Percentiles rank a stretch among this genome's conserved stretches.
Evolutionary conservation across 1,140 invertebrate species (phyloP).

Genomic region (Cyclina sinensis): DNA sequence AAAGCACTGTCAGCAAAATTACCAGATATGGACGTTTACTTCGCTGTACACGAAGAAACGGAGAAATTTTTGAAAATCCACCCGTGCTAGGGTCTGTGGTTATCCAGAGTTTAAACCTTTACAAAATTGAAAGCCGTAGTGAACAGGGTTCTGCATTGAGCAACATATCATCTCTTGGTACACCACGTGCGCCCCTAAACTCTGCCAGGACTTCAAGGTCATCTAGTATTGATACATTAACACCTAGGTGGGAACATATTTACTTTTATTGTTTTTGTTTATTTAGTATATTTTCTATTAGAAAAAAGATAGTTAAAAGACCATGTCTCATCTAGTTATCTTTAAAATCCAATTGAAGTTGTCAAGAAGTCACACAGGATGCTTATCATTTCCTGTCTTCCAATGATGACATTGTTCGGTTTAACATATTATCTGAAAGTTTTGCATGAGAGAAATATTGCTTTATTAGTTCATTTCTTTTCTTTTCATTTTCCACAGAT

Average conservation of each 20-base stretch:
- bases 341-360: too few relatives aligned
- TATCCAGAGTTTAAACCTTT: conserved; percentile 21
- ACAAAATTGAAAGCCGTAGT: background rate
- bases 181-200: background rate
- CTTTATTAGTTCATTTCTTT: too few relatives aligned
- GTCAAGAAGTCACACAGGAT: too few relatives aligned
- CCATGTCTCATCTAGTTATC: too few relatives aligned
- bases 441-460: too few relatives aligned
- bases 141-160: background rate
- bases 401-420: too few relatives aligned
- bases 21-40: conserved; percentile 45
- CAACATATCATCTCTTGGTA: background rate
- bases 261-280: too few relatives aligned
- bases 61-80: conserved; percentile 59
- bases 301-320: too few relatives aligned
- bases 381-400: too few relatives aligned
- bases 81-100: conserved; percentile 51
- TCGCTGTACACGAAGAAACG: conserved; percentile 26
- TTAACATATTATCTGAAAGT: too few relatives aligned
- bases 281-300: too few relatives aligned
- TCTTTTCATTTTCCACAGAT: too few relatives aligned
- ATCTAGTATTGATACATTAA: background rate
- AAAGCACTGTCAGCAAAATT: conserved; percentile 28
- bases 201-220: conserved; percentile 44
- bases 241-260: conserved; percentile 28